These are phyloP conservation scores for Lasioglossum figueresi DNA, from an alignment of 2,888 invertebrate genomes.

Conservation along the genomic window DNA sequence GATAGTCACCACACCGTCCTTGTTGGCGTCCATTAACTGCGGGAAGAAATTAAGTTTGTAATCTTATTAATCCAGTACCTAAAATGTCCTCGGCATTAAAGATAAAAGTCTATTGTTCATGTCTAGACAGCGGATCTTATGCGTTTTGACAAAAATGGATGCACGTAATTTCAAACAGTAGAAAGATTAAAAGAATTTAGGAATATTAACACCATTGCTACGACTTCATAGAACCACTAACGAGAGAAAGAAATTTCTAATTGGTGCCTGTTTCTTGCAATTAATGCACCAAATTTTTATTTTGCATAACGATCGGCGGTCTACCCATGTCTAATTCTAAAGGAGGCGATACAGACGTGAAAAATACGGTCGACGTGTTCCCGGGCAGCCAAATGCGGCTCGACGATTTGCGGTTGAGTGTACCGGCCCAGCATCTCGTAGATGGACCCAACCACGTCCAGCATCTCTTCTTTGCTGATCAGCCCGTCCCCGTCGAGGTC, in stretches of 20 bases:
- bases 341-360: conserved; percentile 86
- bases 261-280: background rate
- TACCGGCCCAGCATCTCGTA: conserved; percentile 94
- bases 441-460: conserved; percentile 92
- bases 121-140: too few species aligned
- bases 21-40: conserved; percentile 92
- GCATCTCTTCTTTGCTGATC: conserved; percentile 93
- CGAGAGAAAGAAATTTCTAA: too few species aligned
- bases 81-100: too few species aligned
- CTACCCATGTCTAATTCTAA: background rate
- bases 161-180: too few species aligned
- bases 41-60: conserved; percentile 51
- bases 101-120: too few species aligned
- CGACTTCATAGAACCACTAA: too few species aligned
- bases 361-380: conserved; percentile 95
- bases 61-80: background rate
- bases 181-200: too few species aligned
- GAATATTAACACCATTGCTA: too few species aligned
- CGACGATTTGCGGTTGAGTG: conserved; percentile 90
- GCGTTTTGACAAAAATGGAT: too few species aligned
- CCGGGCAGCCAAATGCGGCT: conserved; percentile 87
- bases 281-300: too few species aligned
- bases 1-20: conserved; percentile 92
- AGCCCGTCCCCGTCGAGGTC: conserved; percentile 94
- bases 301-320: background rate